Evolutionary conservation across 2,888 invertebrate species (phyloP).

Genomic region (Thera britannica): DNA sequence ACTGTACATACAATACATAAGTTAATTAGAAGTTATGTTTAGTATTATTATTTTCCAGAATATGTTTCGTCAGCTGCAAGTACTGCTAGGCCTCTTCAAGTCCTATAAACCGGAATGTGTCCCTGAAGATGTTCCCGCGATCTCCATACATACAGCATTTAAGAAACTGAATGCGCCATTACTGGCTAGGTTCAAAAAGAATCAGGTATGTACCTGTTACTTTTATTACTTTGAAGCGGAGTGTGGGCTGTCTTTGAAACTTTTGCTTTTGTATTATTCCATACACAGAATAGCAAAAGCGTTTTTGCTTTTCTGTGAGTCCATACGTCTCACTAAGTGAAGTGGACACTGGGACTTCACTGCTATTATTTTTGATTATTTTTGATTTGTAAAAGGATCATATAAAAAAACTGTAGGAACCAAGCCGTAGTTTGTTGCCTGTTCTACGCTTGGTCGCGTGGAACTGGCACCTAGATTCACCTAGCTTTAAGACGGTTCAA

Average conservation of each 20-base stretch:
- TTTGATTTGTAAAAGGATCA: too few species aligned
- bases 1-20: too few species aligned
- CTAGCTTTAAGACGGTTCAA: too few species aligned
- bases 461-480: too few species aligned
- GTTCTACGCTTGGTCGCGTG: too few species aligned
- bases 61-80: slow-evolving; percentile 68
- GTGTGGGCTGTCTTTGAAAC: too few species aligned
- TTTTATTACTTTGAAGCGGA: not conserved
- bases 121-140: slow-evolving; percentile 74
- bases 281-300: not conserved
- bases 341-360: too few species aligned
- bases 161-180: slow-evolving; percentile 66
- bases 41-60: slow-evolving; percentile 57
- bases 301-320: not conserved
- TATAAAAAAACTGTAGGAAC: too few species aligned
- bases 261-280: too few species aligned
- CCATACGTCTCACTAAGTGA: too few species aligned
- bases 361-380: too few species aligned
- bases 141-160: slow-evolving; percentile 72
- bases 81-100: slow-evolving; percentile 74
- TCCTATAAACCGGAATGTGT: slow-evolving; percentile 80
- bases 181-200: slow-evolving; percentile 62
- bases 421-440: too few species aligned
- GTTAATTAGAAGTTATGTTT: not conserved
- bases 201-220: slow-evolving; percentile 61